Evolutionary conservation across 2,888 invertebrate genomes (phyloP), one percentile per base, ranked within the genome.

Genomic region (Macropis europaea): DNA sequence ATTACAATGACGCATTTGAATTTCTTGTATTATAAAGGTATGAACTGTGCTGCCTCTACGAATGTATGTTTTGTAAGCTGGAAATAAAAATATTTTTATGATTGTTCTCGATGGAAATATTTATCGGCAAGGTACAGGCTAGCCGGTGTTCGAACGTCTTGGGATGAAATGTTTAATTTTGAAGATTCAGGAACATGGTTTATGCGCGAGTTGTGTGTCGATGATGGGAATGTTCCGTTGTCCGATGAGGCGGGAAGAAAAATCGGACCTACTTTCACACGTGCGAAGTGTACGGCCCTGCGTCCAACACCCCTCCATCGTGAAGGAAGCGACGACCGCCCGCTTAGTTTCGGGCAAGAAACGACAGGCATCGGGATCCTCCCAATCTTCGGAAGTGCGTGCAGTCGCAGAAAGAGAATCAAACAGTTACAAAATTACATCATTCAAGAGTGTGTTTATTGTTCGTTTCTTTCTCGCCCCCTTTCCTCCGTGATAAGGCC

Each of bases 291-390:
- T 84, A 87, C 87, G 84, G 74, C 79, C 83, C 87, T 87, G 87
- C 53, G 43, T 52, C 45, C 74, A 63, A 69, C 81, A 82, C 83
- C 86, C 85, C 84, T 83, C 81, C 79, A 79, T 76, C 74, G 76
- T 64, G 71, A 82, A 81, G 82, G 81, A 86, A 86, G 82, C 82
- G 79, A 82, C 72, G 77, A 79, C 76, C 80, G 84, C 77, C 82
- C 77, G 83, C 79, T 82, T 82, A 86, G 86, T 87, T 86, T 86
- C 82, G 84, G 82, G 79, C 84, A 82, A 84, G 85, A 81, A 84
- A 86, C 85, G 83, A 79, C 75, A 77, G 81, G 75, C 80, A 81
- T 81, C 83, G 82, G 82, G 82, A 75, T 79, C 76, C 78, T 76
- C 78, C 67, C 66, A 76, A 72, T 75, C 63, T 54, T 63, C 42